Evolutionary conservation across 2,113 vertebrate genomes (phyloP).

Genomic region (Caloenas nicobarica): DNA sequence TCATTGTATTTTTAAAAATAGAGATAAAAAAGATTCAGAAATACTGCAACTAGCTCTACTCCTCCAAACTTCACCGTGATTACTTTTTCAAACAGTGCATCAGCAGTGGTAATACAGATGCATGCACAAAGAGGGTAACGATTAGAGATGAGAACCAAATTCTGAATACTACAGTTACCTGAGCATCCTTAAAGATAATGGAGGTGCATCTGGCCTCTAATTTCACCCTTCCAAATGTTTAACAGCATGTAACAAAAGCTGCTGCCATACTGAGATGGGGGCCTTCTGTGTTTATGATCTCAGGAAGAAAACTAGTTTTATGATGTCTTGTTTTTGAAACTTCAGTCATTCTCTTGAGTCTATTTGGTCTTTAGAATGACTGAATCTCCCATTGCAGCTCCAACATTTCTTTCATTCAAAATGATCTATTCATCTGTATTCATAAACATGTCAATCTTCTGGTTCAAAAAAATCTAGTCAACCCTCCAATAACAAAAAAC

Average conservation of each 20-base stretch:
- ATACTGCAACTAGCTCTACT: neutral
- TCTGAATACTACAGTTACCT: neutral
- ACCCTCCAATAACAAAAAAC: neutral
- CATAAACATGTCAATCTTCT: slow-evolving; percentile 40
- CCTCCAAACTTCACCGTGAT: neutral
- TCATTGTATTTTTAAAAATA: neutral
- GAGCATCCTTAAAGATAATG: neutral
- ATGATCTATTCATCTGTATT: slow-evolving; percentile 37
- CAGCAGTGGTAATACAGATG: neutral
- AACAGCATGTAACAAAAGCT: neutral
- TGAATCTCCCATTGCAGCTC: neutral
- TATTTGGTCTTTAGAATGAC: slow-evolving; percentile 4
- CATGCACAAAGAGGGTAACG: neutral
- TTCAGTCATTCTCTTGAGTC: neutral
- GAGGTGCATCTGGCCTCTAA: neutral
- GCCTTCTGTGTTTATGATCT: neutral
- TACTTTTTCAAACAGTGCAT: neutral
- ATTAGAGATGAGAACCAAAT: neutral
- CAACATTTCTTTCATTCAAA: slow-evolving; percentile 17
- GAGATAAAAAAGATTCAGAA: neutral
- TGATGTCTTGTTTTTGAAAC: neutral
- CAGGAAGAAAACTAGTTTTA: slow-evolving; percentile 4
- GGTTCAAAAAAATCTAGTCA: neutral
- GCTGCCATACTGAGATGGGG: neutral
- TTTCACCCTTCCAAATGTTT: neutral